A percentile compares a stretch with the other conserved stretches of the same genome.
These are phyloP conservation scores for Aquatica leii DNA, from an alignment of 2,888 invertebrate species.

Conservation along the genomic window DNA sequence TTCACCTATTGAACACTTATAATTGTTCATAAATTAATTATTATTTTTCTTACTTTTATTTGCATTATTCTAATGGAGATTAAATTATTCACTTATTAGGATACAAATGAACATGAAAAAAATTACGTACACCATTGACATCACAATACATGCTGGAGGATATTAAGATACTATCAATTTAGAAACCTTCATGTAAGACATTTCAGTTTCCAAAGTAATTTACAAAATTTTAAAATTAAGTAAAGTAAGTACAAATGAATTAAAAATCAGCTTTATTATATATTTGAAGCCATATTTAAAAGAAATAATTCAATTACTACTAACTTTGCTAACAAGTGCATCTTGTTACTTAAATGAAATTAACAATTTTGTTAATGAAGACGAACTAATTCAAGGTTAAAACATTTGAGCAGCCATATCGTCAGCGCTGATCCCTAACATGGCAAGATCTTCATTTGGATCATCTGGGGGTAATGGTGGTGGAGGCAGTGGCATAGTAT, in stretches of 20 bases:
- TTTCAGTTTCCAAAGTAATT: too few relatives aligned
- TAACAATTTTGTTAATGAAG: neutral
- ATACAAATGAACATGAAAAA: too few relatives aligned
- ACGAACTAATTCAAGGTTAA: conserved; percentile 19
- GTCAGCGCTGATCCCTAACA: conserved; percentile 86
- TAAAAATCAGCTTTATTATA: conserved; percentile 1
- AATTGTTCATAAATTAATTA: too few relatives aligned
- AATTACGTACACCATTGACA: too few relatives aligned
- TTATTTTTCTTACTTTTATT: too few relatives aligned
- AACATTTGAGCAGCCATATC: conserved; percentile 71
- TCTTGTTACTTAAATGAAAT: neutral
- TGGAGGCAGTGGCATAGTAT: conserved; percentile 57
- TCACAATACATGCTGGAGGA: too few relatives aligned
- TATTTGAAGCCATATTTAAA: neutral
- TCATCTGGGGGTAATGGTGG: conserved; percentile 59
- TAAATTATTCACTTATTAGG: too few relatives aligned
- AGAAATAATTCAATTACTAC: neutral
- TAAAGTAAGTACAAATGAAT: conserved; percentile 2
- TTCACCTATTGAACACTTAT: too few relatives aligned
- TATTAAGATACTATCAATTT: too few relatives aligned
- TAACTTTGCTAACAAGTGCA: conserved; percentile 1
- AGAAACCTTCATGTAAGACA: too few relatives aligned
- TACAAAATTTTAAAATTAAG: too few relatives aligned
- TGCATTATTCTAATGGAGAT: too few relatives aligned
- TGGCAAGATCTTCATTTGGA: conserved; percentile 77